Evolutionary conservation across 2,797 vertebrate species (phyloP).

Genomic region (Dendrocincla fuliginosa): DNA sequence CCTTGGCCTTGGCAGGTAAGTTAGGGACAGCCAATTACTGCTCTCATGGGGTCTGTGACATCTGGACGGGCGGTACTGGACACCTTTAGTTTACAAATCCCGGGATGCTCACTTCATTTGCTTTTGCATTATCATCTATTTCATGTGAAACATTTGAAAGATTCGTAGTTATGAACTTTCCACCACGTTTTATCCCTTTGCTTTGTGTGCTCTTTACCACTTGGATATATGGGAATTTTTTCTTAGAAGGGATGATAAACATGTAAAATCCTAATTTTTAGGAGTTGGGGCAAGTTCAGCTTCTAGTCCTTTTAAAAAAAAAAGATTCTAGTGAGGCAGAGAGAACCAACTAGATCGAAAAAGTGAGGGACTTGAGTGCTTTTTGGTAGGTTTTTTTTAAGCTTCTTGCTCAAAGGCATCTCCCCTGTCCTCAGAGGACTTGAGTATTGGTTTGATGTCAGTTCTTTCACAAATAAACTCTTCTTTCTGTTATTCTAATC

Average conservation of each 20-base stretch:
- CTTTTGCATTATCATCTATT: neutral
- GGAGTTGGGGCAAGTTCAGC: neutral
- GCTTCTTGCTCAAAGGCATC: neutral
- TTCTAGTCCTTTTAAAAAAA: neutral
- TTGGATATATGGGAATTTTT: neutral
- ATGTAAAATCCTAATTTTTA: neutral
- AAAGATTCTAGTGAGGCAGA: neutral
- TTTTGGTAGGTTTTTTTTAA: neutral
- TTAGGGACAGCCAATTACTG: neutral
- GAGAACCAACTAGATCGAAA: neutral
- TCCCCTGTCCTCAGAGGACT: neutral
- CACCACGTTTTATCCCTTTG: neutral
- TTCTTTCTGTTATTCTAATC: constrained; percentile 45
- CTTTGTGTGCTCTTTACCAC: neutral
- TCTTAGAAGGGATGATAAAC: neutral
- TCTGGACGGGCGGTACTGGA: neutral
- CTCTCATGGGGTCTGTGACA: accelerated
- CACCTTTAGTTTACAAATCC: accelerated
- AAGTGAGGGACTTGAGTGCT: neutral
- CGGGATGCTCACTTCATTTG: accelerated
- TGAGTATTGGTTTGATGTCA: neutral
- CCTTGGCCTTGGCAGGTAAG: neutral
- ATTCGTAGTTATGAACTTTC: neutral
- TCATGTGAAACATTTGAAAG: neutral
- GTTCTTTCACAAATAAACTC: neutral